Conservation (phyloP, 2,888 invertebrate species). For the Calameuta idolon region DNA sequence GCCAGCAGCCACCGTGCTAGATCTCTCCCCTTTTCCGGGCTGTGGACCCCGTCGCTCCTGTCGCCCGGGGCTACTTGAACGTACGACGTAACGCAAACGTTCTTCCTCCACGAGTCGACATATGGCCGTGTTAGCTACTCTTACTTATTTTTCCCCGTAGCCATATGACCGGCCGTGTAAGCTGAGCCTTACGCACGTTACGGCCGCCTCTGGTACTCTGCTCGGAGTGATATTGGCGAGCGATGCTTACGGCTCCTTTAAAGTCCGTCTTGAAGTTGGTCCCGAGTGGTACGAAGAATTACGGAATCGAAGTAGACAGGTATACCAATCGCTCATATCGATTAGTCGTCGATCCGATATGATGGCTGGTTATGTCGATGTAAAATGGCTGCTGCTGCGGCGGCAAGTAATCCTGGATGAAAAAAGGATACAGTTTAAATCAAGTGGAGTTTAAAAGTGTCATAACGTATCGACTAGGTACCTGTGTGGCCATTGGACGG, state of each 20-base stretch:
- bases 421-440: neutral
- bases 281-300: neutral
- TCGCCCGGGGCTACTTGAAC: conserved; percentile 52
- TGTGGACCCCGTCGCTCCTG: conserved; percentile 37
- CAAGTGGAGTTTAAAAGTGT: neutral
- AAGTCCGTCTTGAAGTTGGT: neutral
- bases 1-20: conserved; percentile 14
- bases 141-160: conserved; percentile 41
- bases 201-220: neutral
- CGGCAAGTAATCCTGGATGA: neutral
- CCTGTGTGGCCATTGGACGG: conserved; percentile 44
- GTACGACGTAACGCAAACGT: conserved; percentile 41
- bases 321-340: neutral
- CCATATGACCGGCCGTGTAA: conserved; percentile 40
- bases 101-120: conserved; percentile 43
- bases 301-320: neutral
- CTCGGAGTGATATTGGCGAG: neutral
- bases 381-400: neutral
- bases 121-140: conserved; percentile 53
- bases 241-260: neutral
- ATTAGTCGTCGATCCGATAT: neutral
- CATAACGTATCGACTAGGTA: neutral
- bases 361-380: neutral
- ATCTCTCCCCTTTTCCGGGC: neutral
- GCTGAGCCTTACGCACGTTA: conserved; percentile 1